phyloP scores from a whole-genome alignment of 2,797 vertebrate species.

The Microtus agrestis region DNA sequence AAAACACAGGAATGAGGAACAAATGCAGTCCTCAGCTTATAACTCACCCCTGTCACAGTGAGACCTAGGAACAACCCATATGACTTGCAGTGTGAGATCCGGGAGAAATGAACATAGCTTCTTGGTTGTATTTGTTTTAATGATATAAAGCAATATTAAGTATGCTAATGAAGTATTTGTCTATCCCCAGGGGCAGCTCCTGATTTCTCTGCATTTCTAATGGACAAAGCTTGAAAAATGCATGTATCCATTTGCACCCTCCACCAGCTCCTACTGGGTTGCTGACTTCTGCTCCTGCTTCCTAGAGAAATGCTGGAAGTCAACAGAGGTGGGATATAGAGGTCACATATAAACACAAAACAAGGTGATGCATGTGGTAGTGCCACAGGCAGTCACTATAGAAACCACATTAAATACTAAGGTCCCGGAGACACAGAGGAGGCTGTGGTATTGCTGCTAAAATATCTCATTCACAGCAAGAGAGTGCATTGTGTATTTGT shows the following conservation, averaged over 20 bases:
- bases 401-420: not conserved
- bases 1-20: conserved; percentile 21
- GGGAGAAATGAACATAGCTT: not conserved
- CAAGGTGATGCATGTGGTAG: not conserved
- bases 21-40: not conserved
- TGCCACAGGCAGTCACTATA: not conserved
- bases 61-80: not conserved
- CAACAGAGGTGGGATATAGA: too few relatives aligned
- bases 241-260: not conserved
- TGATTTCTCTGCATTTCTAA: not conserved
- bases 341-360: not conserved
- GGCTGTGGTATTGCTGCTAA: not conserved
- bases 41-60: conserved; percentile 57
- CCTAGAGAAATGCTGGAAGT: conserved; percentile 64
- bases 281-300: not conserved
- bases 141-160: not conserved
- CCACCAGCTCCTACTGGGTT: not conserved
- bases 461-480: not conserved
- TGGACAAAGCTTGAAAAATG: not conserved
- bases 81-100: not conserved
- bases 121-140: conserved; percentile 41
- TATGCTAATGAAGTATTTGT: not conserved
- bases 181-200: not conserved
- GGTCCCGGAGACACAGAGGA: not conserved
- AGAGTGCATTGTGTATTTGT: not conserved